These are phyloP conservation scores for Alcis repandata DNA, from an alignment of 2,888 invertebrate species.

Conservation along the genomic window DNA sequence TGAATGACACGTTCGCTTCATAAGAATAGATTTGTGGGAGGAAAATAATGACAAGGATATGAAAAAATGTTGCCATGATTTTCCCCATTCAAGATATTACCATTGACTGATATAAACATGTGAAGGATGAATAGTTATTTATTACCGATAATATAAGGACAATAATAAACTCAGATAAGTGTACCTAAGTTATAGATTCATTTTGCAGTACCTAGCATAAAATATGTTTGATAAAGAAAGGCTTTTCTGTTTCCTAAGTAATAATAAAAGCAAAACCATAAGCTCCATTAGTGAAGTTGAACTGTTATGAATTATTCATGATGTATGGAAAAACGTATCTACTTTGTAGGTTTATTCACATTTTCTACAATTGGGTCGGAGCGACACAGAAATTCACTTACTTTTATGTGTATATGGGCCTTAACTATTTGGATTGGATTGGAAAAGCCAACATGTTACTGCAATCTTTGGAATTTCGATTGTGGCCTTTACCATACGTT, in stretches of 20 bases:
- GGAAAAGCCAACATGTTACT: conserved; percentile 30
- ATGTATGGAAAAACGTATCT: conserved; percentile 36
- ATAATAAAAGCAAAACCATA: conserved; percentile 46
- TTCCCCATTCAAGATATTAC: not conserved
- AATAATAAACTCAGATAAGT: not conserved
- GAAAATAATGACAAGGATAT: conserved; percentile 20
- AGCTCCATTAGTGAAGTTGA: conserved; percentile 50
- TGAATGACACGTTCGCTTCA: conserved; percentile 28
- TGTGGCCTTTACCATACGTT: conserved; percentile 1
- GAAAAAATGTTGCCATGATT: conserved; percentile 10
- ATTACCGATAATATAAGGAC: not conserved
- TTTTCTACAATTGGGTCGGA: conserved; percentile 55
- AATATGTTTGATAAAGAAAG: conserved; percentile 5
- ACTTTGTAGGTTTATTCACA: conserved; percentile 44
- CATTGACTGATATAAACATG: not conserved
- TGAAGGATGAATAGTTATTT: conserved; percentile 1
- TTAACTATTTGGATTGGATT: conserved; percentile 39
- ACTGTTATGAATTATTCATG: conserved; percentile 57
- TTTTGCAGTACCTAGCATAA: not conserved
- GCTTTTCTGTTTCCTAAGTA: conserved; percentile 19
- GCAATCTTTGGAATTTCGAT: conserved; percentile 13
- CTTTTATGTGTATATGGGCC: conserved; percentile 51
- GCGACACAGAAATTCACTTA: conserved; percentile 63
- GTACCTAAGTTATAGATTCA: not conserved
- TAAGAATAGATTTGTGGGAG: conserved; percentile 20